Base-by-base conservation (phyloP, 2,113 vertebrate genomes). In the Chionodraco myersi region DNA sequence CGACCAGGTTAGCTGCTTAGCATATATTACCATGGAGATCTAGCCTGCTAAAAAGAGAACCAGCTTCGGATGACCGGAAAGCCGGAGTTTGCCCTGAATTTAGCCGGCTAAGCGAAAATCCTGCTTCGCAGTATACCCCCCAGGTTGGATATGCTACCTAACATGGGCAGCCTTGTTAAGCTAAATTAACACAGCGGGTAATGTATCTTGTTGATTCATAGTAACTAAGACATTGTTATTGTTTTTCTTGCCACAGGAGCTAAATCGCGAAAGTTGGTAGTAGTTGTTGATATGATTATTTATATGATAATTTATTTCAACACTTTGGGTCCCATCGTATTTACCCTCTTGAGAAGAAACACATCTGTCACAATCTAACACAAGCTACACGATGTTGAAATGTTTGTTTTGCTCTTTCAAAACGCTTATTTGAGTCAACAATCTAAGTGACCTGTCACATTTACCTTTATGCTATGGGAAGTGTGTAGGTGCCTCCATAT, bases 401-500 rank as follows among this genome's bases (percentile, higher is more conserved):
- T 48, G 8, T 36, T 59, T 64, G 10, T 64, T 59, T 79, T 47
- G 18, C 57, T 60, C 15, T 2, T 21, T 9, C 44, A 36, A n/a
- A 44, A 60, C 26, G 15, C 14, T 56, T 52, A 61, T 69, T 70
- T 64, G 47, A 59, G 73, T 58, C 5, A 41, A 41, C 5, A 56
- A 14, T 41, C 10, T 57, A 15, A 67, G 34, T 73, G 36, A 67
- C 48, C 30, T 23, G 10, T 68, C 47, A 61, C 26, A 53, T 52
- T 2, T 12, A 45, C 36, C 8, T 34, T 53, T 5, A 49, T 36
- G 21, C 45, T 6, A n/a, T 15, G 6, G 23, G 6, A 41, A 59
- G 60, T 13, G 6, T 23, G 70, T 72, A 59, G 65, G 52, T n/a
- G 52, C 71, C 36, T 72, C 72, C 47, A 41, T 60, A 60, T 52